phyloP scores from a whole-genome alignment of 2,888 invertebrate genomes.

The Pristionchus japonicus region DNA sequence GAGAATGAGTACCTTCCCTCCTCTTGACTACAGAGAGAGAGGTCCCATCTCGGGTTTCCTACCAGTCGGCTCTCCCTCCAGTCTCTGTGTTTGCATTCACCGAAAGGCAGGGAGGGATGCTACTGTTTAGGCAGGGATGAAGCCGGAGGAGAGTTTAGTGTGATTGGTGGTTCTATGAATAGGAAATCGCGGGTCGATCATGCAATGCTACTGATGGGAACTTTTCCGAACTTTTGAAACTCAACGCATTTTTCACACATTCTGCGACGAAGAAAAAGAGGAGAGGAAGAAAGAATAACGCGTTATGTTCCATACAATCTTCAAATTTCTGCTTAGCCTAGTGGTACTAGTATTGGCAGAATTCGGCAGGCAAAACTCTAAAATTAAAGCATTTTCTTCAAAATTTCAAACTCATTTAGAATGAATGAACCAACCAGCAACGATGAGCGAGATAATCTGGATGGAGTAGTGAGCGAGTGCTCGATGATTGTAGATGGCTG shows the following conservation, averaged over 20 bases:
- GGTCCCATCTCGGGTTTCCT: slow-evolving; percentile 2
- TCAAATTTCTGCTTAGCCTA: no score
- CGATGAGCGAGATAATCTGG: slow-evolving; percentile 90
- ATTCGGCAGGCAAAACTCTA: no score
- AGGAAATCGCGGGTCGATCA: no score
- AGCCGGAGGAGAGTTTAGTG: background rate
- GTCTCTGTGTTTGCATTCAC: background rate
- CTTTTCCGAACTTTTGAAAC: no score
- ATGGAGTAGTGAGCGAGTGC: slow-evolving; percentile 89
- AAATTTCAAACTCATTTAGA: no score
- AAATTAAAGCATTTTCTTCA: no score
- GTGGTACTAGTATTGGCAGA: no score
- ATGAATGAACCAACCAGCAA: slow-evolving; percentile 82
- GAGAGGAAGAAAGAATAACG: no score
- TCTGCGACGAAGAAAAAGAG: no score
- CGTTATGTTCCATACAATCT: no score
- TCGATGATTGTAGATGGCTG: slow-evolving; percentile 90
- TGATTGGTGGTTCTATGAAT: background rate
- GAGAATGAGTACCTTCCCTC: background rate
- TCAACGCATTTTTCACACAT: background rate
- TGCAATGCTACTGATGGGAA: no score
- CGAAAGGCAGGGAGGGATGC: background rate
- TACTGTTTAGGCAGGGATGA: background rate
- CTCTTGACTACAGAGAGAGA: background rate
- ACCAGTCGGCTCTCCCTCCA: slow-evolving; percentile 4